Conservation (phyloP, 2,888 invertebrate species). For the Cryptocheilus praepositus region DNA sequence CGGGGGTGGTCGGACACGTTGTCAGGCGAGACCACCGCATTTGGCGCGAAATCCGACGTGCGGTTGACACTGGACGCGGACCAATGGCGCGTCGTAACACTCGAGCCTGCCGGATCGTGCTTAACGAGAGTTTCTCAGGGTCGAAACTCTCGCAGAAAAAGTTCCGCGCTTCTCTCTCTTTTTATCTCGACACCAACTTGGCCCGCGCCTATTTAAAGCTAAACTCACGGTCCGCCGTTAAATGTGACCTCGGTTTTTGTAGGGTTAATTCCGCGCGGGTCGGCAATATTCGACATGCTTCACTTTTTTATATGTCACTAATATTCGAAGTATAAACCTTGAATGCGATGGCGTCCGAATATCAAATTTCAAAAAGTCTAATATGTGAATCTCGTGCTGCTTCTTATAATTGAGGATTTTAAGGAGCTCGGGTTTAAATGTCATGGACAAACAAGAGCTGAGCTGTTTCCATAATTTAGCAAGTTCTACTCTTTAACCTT, state of each 20-base stretch:
- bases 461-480: no score
- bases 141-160: slow-evolving; percentile 26
- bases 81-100: slow-evolving; percentile 29
- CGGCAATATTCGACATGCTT: no score
- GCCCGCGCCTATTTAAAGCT: slow-evolving; percentile 6
- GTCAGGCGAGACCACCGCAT: slow-evolving; percentile 25
- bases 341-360: no score
- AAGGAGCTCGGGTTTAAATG: no score
- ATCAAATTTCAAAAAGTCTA: no score
- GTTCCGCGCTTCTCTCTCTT: slow-evolving; percentile 1
- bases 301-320: no score
- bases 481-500: no score
- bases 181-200: slow-evolving; percentile 26
- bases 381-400: no score
- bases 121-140: slow-evolving; percentile 47
- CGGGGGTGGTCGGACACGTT: slow-evolving; percentile 11
- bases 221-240: slow-evolving; percentile 14
- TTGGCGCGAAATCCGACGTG: slow-evolving; percentile 53
- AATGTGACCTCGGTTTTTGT: slow-evolving; percentile 10
- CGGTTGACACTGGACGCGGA: slow-evolving; percentile 41
- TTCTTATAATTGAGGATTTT: no score
- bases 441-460: no score
- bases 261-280: not conserved
- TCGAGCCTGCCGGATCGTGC: slow-evolving; percentile 40
- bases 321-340: no score